Evolutionary conservation across 2,113 vertebrate genomes (phyloP), one percentile per base, ranked within the genome.

Genomic region (Nothocercus julius): DNA sequence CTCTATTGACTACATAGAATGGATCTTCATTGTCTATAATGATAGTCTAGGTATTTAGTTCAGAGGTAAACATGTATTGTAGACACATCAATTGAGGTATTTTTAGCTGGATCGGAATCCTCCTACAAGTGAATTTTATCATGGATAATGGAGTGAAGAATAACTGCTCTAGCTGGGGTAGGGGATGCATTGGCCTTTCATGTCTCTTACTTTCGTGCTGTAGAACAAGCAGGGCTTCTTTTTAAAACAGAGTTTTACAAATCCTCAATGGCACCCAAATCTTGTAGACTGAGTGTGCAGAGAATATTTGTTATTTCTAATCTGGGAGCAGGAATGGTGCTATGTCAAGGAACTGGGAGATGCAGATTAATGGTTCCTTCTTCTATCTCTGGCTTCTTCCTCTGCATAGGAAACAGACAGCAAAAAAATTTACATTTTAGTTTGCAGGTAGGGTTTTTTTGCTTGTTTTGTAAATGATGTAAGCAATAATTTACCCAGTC

Each of bases 41-140:
- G n/a, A 36, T 70, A 83, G n/a, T 53, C 77, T 67, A 84, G 36
- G 56, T 89, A 82, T 24, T 18, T 56, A 0, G 8, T 19, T 83
- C 47, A 51, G 38, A 76, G 53, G 21, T 82, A 87, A 92, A 82
- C n/a, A 36, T 5, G 5, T 34, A 34, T 49, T 70, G 17, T 63
- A 15, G 30, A 11, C 24, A 49, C 0, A 0, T 11, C 54, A 58
- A 14, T 58, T 58, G 30, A 58, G 54, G 9, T 0, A 0, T 70
- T 78, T 89, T 87, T 66, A 70, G 8, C 20, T 77, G 27, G 2
- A 17, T 62, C 68, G 59, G 45, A 81, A 49, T 54, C 47, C 34
- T 63, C 49, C 53, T n/a, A 20, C 45, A 66, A 40, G 11, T 38
- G 3, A 77, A 49, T 92, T 89, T 89, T 19, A 45, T 40, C 6